Evolutionary conservation across 2,888 invertebrate species (phyloP).

Genomic region (Polymixis flavicincta): DNA sequence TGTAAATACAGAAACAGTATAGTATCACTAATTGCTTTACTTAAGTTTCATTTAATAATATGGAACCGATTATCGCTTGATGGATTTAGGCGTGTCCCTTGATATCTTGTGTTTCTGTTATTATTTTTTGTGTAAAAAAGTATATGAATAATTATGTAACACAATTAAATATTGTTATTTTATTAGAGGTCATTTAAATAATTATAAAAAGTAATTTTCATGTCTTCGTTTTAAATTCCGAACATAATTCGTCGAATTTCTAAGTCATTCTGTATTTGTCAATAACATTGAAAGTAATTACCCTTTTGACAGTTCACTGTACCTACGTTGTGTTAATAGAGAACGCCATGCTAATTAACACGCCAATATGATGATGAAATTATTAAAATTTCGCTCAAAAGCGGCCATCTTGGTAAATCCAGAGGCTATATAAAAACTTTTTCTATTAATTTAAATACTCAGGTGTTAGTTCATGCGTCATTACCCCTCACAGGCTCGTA

Average conservation of each 20-base stretch:
- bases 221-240: neutral
- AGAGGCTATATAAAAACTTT: constrained; percentile 46
- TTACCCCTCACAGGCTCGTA: constrained; percentile 51
- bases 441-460: constrained; percentile 48
- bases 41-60: neutral
- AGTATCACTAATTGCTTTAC: no score
- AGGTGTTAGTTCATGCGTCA: constrained; percentile 33
- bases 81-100: constrained; percentile 21
- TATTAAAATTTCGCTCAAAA: neutral
- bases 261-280: neutral
- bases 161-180: no score
- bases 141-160: no score
- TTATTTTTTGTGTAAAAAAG: no score
- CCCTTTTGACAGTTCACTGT: neutral
- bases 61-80: constrained; percentile 25
- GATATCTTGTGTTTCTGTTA: no score
- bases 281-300: neutral
- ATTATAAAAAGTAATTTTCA: neutral
- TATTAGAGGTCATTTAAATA: no score
- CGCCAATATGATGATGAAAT: neutral
- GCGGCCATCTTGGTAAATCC: neutral
- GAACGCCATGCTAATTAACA: constrained; percentile 4
- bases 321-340: neutral
- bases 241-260: neutral
- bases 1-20: no score